A percentile compares a stretch with the other conserved stretches of the same genome.
Conservation (phyloP, 2,113 vertebrate species). For the Turdus rufiventris region DNA sequence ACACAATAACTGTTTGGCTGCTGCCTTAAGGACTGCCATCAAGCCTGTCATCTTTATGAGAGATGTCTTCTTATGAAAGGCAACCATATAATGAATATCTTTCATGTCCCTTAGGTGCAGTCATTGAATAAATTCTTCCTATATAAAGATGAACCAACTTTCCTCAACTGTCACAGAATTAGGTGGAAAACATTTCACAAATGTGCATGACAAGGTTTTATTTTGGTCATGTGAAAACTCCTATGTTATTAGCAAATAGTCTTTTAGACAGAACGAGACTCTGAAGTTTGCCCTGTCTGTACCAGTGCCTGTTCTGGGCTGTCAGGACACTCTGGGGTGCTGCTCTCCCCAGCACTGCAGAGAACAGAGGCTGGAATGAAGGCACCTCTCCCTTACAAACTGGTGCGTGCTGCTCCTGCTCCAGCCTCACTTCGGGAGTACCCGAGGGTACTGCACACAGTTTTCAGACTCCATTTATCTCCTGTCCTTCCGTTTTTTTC, state of each 20-base stretch:
- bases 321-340: neutral
- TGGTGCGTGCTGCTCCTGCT: accelerated
- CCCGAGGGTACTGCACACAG: accelerated
- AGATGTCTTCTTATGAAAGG: neutral
- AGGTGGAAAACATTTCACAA: neutral
- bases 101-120: neutral
- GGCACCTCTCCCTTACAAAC: neutral
- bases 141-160: neutral
- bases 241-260: neutral
- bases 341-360: neutral
- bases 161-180: neutral
- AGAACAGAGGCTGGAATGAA: neutral
- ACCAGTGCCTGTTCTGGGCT: neutral
- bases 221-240: neutral
- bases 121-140: neutral
- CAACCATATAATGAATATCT: neutral
- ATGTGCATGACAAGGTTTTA: neutral
- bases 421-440: neutral
- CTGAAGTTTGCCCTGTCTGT: neutral
- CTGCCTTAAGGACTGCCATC: neutral
- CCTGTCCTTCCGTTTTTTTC: neutral
- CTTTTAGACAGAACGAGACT: neutral
- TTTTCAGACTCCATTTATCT: neutral
- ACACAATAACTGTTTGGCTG: constrained; percentile 8
- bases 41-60: neutral